phyloP scores from a whole-genome alignment of 1,140 invertebrate species.

The Drosophila bocqueti region DNA sequence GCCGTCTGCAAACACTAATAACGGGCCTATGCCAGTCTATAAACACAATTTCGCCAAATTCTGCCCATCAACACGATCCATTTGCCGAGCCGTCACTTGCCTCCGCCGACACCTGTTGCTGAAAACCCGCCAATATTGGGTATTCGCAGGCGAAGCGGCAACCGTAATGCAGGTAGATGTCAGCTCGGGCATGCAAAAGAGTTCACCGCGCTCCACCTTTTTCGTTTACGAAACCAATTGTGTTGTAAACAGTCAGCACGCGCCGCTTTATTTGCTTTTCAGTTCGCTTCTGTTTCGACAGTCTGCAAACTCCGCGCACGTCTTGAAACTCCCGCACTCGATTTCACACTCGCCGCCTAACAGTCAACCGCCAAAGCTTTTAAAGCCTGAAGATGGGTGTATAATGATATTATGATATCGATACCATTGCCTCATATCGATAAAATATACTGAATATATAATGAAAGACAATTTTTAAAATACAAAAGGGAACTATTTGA shows the following conservation, averaged over 20 bases:
- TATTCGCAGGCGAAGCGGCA: slow-evolving; percentile 30
- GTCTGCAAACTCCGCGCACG: slow-evolving; percentile 23
- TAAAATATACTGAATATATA: not conserved
- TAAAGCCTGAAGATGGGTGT: not conserved
- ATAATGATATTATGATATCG: not conserved
- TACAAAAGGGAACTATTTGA: no score
- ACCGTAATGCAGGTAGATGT: slow-evolving; percentile 49
- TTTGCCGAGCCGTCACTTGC: slow-evolving; percentile 25
- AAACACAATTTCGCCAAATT: slow-evolving; percentile 48
- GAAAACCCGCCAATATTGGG: slow-evolving; percentile 39
- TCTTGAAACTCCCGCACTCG: slow-evolving; percentile 44
- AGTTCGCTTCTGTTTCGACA: slow-evolving; percentile 38
- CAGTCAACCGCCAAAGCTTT: not conserved
- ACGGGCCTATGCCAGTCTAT: slow-evolving; percentile 51
- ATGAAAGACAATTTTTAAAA: not conserved
- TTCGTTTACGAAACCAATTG: slow-evolving; percentile 27
- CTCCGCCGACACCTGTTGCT: slow-evolving; percentile 67
- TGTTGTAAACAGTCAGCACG: slow-evolving; percentile 62
- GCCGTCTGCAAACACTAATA: slow-evolving; percentile 32
- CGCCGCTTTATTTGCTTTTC: slow-evolving; percentile 58
- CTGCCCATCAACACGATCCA: slow-evolving; percentile 31
- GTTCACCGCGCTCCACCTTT: slow-evolving; percentile 10
- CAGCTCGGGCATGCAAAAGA: slow-evolving; percentile 61
- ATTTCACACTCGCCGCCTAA: slow-evolving; percentile 31
- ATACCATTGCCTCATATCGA: not conserved